Evolutionary conservation across 2,797 vertebrate genomes (phyloP).

Genomic region (Hydrolagus colliei): DNA sequence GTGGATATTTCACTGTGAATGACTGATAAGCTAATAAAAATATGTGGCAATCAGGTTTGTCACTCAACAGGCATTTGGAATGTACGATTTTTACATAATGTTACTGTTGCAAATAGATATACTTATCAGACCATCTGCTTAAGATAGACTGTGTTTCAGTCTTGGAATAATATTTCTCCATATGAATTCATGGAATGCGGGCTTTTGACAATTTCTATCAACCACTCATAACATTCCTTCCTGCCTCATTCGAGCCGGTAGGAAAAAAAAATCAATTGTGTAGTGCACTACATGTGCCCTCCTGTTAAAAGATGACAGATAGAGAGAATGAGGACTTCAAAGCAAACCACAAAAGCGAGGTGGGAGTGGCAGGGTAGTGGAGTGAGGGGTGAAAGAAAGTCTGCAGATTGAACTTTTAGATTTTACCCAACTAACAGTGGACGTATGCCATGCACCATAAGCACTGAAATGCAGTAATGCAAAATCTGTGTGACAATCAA

Average conservation of each 20-base stretch:
- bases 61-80: constrained; percentile 30
- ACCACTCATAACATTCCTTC: constrained; percentile 80
- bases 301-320: constrained; percentile 98
- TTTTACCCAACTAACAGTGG: constrained; percentile 98
- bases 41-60: constrained; percentile 20
- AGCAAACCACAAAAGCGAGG: constrained; percentile 87
- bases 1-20: constrained; percentile 27
- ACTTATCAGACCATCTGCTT: constrained; percentile 31
- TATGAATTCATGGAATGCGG: constrained; percentile 80
- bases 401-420: constrained; percentile 97
- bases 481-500: constrained; percentile 68
- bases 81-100: constrained; percentile 29
- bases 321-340: constrained; percentile 99
- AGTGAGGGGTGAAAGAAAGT: constrained; percentile 79
- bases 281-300: constrained; percentile 94
- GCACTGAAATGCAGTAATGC: constrained; percentile 88
- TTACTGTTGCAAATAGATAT: constrained; percentile 31
- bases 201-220: constrained; percentile 81
- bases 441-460: constrained; percentile 91
- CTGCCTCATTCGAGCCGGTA: constrained; percentile 83
- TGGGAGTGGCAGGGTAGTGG: constrained; percentile 74
- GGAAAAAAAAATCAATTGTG: constrained; percentile 92
- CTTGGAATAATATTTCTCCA: constrained; percentile 69
- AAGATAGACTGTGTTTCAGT: constrained; percentile 61
- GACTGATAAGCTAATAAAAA: constrained; percentile 28